Conservation (phyloP, 1,140 invertebrate species). For the Drosophila prosaltans region DNA sequence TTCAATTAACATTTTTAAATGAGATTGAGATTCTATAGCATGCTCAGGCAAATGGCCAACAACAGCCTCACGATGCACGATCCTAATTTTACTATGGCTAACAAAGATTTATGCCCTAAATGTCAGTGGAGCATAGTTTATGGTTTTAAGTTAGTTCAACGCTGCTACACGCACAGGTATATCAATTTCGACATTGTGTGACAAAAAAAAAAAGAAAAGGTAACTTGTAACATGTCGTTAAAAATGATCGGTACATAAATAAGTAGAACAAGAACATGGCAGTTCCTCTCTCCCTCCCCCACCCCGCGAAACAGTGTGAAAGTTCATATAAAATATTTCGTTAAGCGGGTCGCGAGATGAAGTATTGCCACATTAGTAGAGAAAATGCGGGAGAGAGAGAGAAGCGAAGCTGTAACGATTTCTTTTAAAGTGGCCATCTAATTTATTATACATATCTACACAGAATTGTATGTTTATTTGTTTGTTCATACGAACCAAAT, state of each 20-base stretch:
- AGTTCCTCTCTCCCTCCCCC: neutral
- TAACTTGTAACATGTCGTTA: neutral
- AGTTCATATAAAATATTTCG: neutral
- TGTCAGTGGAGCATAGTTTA: constrained; percentile 8
- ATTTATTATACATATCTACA: neutral
- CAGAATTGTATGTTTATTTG: neutral
- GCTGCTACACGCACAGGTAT: constrained; percentile 53
- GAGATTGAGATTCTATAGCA: neutral
- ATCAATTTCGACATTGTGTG: constrained; percentile 42
- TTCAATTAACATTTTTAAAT: constrained; percentile 1
- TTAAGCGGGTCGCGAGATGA: constrained; percentile 1
- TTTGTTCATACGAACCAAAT: neutral
- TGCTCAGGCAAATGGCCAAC: neutral
- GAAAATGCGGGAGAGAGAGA: neutral
- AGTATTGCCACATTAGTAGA: neutral
- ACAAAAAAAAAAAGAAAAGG: constrained; percentile 13
- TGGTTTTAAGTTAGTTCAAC: constrained; percentile 25
- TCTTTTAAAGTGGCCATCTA: neutral
- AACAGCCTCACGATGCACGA: neutral
- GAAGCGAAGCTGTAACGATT: neutral
- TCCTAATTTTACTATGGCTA: neutral
- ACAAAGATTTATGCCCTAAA: constrained; percentile 1
- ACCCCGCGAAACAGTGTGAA: neutral
- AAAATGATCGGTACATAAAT: constrained; percentile 5
- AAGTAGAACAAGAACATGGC: neutral